These are phyloP conservation scores for Pogona vitticeps DNA, from an alignment of 2,113 vertebrate genomes.

Conservation along the genomic window DNA sequence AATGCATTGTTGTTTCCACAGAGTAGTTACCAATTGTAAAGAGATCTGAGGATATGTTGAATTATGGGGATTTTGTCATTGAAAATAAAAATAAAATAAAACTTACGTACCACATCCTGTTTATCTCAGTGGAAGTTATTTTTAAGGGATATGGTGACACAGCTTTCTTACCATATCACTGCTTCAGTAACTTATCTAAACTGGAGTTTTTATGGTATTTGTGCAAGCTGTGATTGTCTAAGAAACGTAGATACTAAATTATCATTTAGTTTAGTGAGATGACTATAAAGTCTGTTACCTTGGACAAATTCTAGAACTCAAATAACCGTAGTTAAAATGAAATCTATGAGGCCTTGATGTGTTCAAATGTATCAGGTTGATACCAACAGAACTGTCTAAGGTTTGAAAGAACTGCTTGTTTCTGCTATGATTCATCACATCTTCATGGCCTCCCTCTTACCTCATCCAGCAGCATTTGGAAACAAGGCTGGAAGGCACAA, in stretches of 20 bases:
- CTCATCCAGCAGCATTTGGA: not conserved
- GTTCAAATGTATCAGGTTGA: too few species aligned
- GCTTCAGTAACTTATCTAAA: constrained; percentile 48
- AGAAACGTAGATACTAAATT: constrained; percentile 1
- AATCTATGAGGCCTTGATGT: too few species aligned
- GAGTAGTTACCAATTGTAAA: constrained; percentile 52
- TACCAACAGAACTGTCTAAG: too few species aligned
- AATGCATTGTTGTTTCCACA: constrained; percentile 49
- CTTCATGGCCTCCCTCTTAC: too few species aligned
- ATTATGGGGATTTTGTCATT: constrained; percentile 53
- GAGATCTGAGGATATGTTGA: constrained; percentile 46
- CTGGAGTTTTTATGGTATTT: constrained; percentile 4
- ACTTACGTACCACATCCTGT: not conserved
- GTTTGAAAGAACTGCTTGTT: not conserved
- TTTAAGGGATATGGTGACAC: constrained; percentile 31
- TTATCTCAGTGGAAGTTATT: not conserved
- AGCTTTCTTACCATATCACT: not conserved
- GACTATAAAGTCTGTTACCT: not conserved
- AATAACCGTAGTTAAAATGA: not conserved
- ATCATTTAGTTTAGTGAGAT: not conserved
- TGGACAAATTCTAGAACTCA: constrained; percentile 1
- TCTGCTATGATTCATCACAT: not conserved
- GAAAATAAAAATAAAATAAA: constrained; percentile 31
- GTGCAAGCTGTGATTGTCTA: not conserved
- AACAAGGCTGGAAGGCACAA: too few species aligned